Conservation (phyloP, 2,797 vertebrate genomes). For the Gastrophryne carolinensis region DNA sequence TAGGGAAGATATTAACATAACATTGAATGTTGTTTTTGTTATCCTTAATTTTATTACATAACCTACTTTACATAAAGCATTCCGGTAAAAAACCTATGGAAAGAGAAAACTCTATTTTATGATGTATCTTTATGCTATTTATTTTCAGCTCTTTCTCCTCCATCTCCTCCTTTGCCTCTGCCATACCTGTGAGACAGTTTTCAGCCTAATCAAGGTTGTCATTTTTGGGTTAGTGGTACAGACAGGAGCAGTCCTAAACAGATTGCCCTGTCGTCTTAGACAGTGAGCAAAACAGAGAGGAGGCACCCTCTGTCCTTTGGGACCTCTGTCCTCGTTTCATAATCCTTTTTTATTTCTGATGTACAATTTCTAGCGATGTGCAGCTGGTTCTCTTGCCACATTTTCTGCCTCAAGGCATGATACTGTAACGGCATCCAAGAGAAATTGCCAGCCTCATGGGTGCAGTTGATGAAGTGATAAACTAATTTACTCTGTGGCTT, state of each 20-base stretch:
- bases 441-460: constrained; percentile 26
- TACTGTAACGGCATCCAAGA: constrained; percentile 12
- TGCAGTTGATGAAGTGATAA: constrained; percentile 39
- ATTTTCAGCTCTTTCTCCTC: background rate
- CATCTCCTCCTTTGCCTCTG: background rate
- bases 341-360: background rate
- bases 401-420: constrained; percentile 7
- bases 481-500: constrained; percentile 35
- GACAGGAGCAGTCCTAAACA: constrained; percentile 7
- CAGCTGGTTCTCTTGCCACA: background rate
- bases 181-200: constrained; percentile 8
- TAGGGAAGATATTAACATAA: too few species aligned
- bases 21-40: too few species aligned
- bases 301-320: background rate
- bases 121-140: background rate
- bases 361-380: background rate
- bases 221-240: background rate
- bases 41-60: too few species aligned
- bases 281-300: constrained; percentile 6
- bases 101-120: background rate
- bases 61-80: background rate
- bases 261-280: constrained; percentile 33
- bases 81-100: background rate
- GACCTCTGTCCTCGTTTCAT: constrained; percentile 11
- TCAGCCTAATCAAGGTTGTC: constrained; percentile 23